Conservation (phyloP, 2,888 invertebrate species). For the Epirrita christyi region DNA sequence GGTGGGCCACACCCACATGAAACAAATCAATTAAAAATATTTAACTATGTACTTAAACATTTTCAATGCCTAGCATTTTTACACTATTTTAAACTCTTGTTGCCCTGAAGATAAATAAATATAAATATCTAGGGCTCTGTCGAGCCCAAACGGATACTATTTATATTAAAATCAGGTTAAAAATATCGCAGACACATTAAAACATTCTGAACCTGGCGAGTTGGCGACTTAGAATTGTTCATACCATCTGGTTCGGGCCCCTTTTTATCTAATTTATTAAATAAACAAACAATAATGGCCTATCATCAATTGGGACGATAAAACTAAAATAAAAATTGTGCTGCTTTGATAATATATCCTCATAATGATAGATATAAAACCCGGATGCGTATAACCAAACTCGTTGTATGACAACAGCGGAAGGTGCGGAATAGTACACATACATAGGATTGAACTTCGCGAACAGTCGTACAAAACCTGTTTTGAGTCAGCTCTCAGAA, state of each 20-base stretch:
- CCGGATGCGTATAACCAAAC: too few relatives aligned
- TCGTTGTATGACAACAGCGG: too few relatives aligned
- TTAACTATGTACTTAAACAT: too few relatives aligned
- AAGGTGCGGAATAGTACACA: too few relatives aligned
- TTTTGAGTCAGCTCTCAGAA: too few relatives aligned
- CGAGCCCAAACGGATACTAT: background rate
- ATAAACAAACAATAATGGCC: background rate
- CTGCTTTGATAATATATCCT: conserved; percentile 1
- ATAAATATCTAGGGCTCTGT: background rate
- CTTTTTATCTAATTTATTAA: conserved; percentile 27
- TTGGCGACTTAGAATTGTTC: conserved; percentile 12
- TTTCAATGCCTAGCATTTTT: too few relatives aligned
- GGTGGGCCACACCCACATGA: too few relatives aligned
- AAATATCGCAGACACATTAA: conserved; percentile 20
- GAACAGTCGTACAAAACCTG: too few relatives aligned
- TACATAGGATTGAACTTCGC: too few relatives aligned
- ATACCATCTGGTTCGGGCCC: conserved; percentile 19
- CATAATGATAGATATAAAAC: conserved; percentile 2
- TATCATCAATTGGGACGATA: background rate
- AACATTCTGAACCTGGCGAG: conserved; percentile 7
- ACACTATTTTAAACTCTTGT: too few relatives aligned
- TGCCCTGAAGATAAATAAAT: too few relatives aligned
- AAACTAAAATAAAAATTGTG: conserved; percentile 7
- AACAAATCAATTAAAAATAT: too few relatives aligned
- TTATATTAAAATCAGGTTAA: conserved; percentile 5